Conservation (phyloP, 2,797 vertebrate genomes). For the Manis crassicaudata region DNA sequence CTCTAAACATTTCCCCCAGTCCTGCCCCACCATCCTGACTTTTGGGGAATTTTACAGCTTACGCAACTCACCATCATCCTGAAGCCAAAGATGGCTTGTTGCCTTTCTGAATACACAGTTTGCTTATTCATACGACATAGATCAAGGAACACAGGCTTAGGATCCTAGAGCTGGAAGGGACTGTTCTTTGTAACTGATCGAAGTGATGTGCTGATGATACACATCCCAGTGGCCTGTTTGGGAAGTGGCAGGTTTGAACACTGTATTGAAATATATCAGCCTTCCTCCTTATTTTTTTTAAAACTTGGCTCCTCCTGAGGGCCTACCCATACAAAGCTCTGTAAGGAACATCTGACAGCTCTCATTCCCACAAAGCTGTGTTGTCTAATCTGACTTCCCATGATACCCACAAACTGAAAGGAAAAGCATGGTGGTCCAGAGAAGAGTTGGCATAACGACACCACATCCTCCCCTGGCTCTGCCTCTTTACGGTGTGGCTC, state of each 20-base stretch:
- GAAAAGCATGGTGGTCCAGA: not conserved
- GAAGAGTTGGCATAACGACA: not conserved
- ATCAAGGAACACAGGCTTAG: not conserved
- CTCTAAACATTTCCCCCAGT: not conserved
- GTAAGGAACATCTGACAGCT: not conserved
- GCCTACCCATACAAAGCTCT: not conserved
- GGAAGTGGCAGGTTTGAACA: not conserved
- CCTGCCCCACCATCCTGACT: not conserved
- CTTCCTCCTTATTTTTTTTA: not conserved
- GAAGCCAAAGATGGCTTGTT: not conserved
- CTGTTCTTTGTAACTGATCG: not conserved
- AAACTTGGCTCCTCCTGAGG: not conserved
- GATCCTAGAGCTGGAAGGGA: not conserved
- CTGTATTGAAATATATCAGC: not conserved
- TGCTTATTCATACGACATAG: not conserved
- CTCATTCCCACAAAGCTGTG: not conserved
- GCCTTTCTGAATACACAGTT: not conserved
- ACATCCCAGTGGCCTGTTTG: not conserved
- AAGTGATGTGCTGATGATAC: not conserved
- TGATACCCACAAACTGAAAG: not conserved
- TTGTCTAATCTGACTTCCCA: not conserved
- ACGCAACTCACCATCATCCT: not conserved
- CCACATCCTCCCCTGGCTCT: not conserved
- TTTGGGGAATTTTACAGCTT: not conserved
- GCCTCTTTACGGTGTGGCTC: not conserved